Conservation (phyloP, 1,140 invertebrate genomes). For the Carposina sasakii region DNA sequence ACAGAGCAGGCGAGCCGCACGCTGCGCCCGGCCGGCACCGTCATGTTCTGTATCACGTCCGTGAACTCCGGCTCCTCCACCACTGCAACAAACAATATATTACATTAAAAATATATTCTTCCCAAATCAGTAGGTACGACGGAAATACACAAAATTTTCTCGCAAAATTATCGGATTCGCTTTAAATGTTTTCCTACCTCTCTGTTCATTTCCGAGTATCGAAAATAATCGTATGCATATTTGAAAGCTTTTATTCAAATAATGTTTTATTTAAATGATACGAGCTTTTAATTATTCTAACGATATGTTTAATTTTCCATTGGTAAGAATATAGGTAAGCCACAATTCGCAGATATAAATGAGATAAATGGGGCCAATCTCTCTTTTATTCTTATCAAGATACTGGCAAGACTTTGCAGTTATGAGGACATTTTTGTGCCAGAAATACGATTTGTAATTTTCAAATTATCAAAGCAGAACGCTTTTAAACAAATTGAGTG, state of each 20-base stretch:
- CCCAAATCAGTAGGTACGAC: too few relatives aligned
- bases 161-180: too few relatives aligned
- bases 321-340: too few relatives aligned
- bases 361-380: slow-evolving; percentile 38
- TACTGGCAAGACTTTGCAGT: slow-evolving; percentile 43
- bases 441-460: slow-evolving; percentile 70
- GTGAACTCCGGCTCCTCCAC: slow-evolving; percentile 81
- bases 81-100: slow-evolving; percentile 73
- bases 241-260: too few relatives aligned
- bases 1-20: slow-evolving; percentile 92
- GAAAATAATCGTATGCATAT: slow-evolving; percentile 15
- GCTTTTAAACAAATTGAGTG: slow-evolving; percentile 73
- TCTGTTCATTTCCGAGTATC: too few relatives aligned
- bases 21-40: slow-evolving; percentile 85
- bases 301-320: too few relatives aligned
- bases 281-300: too few relatives aligned
- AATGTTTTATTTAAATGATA: too few relatives aligned
- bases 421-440: slow-evolving; percentile 64
- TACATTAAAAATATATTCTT: too few relatives aligned
- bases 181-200: too few relatives aligned
- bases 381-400: slow-evolving; percentile 43
- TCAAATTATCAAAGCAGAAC: slow-evolving; percentile 71
- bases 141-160: too few relatives aligned
- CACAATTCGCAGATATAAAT: too few relatives aligned
- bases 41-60: slow-evolving; percentile 80